Conservation (phyloP, 2,797 vertebrate species). For the Rhabdomys pumilio region DNA sequence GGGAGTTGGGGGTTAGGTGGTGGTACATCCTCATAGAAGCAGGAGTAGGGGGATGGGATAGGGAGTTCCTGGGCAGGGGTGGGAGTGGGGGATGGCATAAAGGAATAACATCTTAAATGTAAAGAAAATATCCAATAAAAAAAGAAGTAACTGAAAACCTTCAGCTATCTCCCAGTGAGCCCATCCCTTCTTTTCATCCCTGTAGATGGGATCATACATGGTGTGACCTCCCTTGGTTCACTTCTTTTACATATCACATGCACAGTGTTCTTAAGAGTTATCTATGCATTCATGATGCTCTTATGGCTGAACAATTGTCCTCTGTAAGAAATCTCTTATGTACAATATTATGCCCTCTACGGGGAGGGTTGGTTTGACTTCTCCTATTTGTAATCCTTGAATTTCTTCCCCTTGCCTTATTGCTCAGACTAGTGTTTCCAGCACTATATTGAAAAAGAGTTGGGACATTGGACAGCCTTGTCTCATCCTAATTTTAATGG, state of each 20-base stretch:
- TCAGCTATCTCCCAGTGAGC: not conserved
- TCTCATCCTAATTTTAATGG: not conserved
- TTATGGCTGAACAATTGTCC: not conserved
- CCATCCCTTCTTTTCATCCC: not conserved
- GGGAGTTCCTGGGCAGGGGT: too few relatives aligned
- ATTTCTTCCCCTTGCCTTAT: not conserved
- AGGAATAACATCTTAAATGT: too few relatives aligned
- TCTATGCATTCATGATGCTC: not conserved
- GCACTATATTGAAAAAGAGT: not conserved
- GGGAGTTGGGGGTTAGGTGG: too few relatives aligned
- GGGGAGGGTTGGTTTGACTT: not conserved
- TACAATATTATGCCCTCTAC: not conserved
- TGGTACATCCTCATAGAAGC: too few relatives aligned
- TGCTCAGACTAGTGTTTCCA: not conserved
- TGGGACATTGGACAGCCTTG: not conserved
- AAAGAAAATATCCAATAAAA: too few relatives aligned
- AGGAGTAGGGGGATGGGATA: too few relatives aligned
- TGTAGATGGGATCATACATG: not conserved
- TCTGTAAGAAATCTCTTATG: not conserved
- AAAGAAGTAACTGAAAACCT: not conserved
- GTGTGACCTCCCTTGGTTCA: not conserved
- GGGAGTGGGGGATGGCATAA: too few relatives aligned
- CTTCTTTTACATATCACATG: not conserved
- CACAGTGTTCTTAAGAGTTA: not conserved
- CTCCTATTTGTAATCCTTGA: not conserved